Conservation (phyloP, 2,113 vertebrate species). For the Elaphurus davidianus region DNA sequence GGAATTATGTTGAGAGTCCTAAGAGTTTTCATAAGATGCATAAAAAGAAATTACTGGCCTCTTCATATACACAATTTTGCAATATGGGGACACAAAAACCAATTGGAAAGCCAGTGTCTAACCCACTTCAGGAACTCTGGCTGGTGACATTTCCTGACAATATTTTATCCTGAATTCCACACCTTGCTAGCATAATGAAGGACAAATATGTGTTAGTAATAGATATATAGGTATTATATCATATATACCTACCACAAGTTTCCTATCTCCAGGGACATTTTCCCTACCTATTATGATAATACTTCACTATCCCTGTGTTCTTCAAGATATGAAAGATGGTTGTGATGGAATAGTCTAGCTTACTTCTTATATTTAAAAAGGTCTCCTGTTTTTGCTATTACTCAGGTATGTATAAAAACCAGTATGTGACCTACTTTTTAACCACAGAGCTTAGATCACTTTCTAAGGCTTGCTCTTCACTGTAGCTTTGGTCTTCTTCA, state of each 20-base stretch:
- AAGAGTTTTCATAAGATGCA: background rate
- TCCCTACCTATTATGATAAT: background rate
- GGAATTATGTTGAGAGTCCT: background rate
- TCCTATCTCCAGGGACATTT: background rate
- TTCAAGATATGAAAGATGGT: background rate
- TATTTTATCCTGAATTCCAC: background rate
- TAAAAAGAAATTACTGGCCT: background rate
- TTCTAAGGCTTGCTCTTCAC: background rate
- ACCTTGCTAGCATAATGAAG: background rate
- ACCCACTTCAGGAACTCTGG: background rate
- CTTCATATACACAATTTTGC: background rate
- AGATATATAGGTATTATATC: background rate
- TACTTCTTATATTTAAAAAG: background rate
- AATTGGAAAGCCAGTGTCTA: background rate
- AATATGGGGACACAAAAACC: background rate
- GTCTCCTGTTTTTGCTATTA: background rate
- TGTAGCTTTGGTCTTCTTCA: background rate
- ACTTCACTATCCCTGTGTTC: constrained; percentile 1
- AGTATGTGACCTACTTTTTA: background rate
- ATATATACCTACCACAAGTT: background rate
- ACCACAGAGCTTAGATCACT: background rate
- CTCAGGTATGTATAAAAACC: background rate
- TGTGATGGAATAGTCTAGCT: background rate
- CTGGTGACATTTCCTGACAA: background rate
- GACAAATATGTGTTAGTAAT: background rate